Evolutionary conservation across 2,888 invertebrate species (phyloP), one percentile per base, ranked within the genome.

Genomic region (Octonoba sinensis): DNA sequence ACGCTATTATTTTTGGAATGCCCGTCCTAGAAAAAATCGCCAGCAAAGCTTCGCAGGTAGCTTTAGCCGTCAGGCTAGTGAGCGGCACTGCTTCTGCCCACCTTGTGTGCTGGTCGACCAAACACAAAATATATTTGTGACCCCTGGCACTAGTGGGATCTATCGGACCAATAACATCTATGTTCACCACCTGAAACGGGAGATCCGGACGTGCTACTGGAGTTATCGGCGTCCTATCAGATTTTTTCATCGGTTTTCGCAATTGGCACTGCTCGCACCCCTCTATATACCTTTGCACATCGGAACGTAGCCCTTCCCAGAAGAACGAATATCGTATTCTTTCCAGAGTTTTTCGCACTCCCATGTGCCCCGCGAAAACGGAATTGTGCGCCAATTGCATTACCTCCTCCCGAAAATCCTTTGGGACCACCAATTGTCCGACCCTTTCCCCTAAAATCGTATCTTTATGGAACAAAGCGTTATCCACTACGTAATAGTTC

Each of bases 151-250:
- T 13, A 2, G 16, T 24, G 15, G 36, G 56, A 16, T 67, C 44
- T 36, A 74, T 56, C 6, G 56, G 74, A n/a, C 74, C 65, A 13
- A 65, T 56, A 12, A 74, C 0, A 56, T 65, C 65, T 1, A 56
- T 4, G 18, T 65, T 47, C 11, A 74, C 54, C 16, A 65, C 65
- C 47, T 65, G 60, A 24, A 71, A 71, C 16, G 59, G 60, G 8
- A 60, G 47, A 3, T 16, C 71, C 1, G 60, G 71, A 15, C 71
- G n/a, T 18, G 47, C 3, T 8, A 71, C 47, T 46, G 71, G 49
- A 0, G n/a, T 18, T 16, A 60, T 49, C 2, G 36, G 49, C 0
- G 20, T 6, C 27, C 44, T 44, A 3, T 51, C 51, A 15, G 2
- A 4, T n/a, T 4, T 18, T 8, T 11, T 51, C 51, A 51, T 11